These are phyloP conservation scores for Aphyosemion australe DNA, from an alignment of 2,113 vertebrate genomes.

Conservation along the genomic window DNA sequence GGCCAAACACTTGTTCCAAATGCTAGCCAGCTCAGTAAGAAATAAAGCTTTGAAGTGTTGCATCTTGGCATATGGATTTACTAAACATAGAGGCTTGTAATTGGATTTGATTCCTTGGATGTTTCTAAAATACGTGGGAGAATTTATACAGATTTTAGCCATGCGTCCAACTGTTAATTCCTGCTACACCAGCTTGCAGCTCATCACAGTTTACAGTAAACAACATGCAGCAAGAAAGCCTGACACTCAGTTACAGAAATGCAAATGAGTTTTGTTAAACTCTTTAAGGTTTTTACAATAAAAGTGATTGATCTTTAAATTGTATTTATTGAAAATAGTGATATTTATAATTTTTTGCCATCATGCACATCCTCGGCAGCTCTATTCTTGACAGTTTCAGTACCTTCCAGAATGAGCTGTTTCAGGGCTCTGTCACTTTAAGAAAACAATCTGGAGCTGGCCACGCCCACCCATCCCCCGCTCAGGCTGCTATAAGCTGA, in stretches of 20 bases:
- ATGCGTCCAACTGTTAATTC: not conserved
- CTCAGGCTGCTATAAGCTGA: too few species aligned
- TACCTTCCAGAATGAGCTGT: too few species aligned
- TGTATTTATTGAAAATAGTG: not conserved
- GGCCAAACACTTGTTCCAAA: not conserved
- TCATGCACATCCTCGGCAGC: too few species aligned
- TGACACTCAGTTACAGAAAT: not conserved
- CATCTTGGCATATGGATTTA: conserved; percentile 1
- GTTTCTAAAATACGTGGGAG: not conserved
- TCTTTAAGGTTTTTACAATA: not conserved
- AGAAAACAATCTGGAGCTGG: too few species aligned
- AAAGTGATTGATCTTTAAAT: not conserved
- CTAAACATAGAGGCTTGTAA: conserved; percentile 4
- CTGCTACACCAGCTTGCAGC: conserved; percentile 4
- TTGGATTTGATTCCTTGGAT: not conserved
- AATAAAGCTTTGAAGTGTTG: conserved; percentile 2
- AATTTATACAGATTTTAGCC: not conserved
- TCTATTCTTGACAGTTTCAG: too few species aligned
- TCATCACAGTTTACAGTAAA: conserved; percentile 11
- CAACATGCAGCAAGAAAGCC: not conserved
- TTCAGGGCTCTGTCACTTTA: too few species aligned
- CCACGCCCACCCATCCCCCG: too few species aligned
- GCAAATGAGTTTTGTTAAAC: conserved; percentile 3
- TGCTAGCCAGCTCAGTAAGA: not conserved
- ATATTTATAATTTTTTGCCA: not conserved